phyloP scores from a whole-genome alignment of 2,113 vertebrate species.

The Malurus melanocephalus region DNA sequence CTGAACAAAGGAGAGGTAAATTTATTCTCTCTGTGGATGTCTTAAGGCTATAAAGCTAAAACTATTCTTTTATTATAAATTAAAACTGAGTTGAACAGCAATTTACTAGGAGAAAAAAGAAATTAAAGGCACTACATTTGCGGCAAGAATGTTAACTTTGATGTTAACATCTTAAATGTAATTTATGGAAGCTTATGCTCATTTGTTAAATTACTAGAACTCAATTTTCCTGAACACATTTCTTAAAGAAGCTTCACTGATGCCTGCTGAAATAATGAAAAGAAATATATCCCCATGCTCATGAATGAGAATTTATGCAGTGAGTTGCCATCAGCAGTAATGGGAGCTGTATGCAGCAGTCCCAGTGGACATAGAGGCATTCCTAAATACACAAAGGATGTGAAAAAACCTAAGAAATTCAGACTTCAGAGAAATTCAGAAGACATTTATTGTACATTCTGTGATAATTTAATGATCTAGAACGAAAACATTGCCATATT shows the following conservation, averaged over 20 bases:
- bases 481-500: neutral
- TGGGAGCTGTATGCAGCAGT: neutral
- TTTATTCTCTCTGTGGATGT: neutral
- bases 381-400: neutral
- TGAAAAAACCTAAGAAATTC: neutral
- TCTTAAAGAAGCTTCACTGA: neutral
- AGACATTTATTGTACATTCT: neutral
- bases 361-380: neutral
- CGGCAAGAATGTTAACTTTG: slow-evolving; percentile 14
- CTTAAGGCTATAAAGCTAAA: neutral
- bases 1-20: neutral
- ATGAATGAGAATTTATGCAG: neutral
- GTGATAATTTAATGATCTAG: neutral
- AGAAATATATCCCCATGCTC: neutral
- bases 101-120: neutral
- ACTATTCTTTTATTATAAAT: neutral
- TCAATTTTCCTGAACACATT: neutral
- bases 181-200: slow-evolving; percentile 18
- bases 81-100: neutral
- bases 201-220: neutral
- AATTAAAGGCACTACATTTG: neutral
- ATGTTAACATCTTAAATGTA: neutral
- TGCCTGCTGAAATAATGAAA: neutral
- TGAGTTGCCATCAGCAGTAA: neutral
- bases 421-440: neutral